Evolutionary conservation across 2,113 vertebrate genomes (phyloP).

Genomic region (Podarcis cretensis): DNA sequence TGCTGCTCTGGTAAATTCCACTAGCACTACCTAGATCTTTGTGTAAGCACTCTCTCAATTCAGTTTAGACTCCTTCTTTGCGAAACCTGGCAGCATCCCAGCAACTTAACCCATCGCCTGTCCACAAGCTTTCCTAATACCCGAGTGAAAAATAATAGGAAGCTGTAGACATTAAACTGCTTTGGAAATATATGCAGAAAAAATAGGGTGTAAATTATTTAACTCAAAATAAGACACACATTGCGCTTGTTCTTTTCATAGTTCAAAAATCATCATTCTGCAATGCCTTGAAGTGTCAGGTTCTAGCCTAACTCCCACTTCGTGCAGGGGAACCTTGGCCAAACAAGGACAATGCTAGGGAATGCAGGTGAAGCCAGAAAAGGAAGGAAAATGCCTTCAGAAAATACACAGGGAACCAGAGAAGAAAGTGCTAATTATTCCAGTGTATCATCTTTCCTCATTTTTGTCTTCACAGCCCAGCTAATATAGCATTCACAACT

Average conservation of each 20-base stretch:
- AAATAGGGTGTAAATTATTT: neutral
- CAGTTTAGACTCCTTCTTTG: too few species aligned
- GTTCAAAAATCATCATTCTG: neutral
- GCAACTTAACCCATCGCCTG: too few species aligned
- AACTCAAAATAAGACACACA: neutral
- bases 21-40: too few species aligned
- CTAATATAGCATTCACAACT: neutral
- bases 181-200: neutral
- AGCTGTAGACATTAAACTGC: too few species aligned
- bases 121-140: too few species aligned
- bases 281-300: neutral
- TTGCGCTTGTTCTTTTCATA: neutral
- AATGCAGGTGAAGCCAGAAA: neutral
- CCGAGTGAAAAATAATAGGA: too few species aligned
- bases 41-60: too few species aligned
- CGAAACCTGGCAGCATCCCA: too few species aligned
- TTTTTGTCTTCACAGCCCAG: neutral
- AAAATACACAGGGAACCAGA: neutral
- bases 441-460: neutral
- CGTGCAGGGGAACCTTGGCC: neutral
- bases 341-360: neutral
- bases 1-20: too few species aligned
- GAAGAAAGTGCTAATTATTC: constrained; percentile 15
- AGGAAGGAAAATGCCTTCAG: neutral
- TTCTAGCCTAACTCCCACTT: neutral